A percentile compares a stretch with the other conserved stretches of the same genome.
These are phyloP conservation scores for Galleria mellonella DNA, from an alignment of 1,140 invertebrate species.

Conservation along the genomic window DNA sequence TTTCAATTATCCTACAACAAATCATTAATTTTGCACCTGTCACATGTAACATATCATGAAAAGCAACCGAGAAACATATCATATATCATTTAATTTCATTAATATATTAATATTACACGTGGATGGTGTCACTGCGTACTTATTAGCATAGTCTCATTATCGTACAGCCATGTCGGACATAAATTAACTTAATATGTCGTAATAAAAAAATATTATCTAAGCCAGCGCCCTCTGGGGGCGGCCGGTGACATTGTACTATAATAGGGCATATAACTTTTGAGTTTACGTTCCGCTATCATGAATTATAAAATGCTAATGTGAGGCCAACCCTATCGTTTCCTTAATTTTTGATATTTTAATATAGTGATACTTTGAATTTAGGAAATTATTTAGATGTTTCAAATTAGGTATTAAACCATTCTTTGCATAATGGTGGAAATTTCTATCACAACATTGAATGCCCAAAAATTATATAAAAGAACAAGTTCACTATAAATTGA, in stretches of 20 bases:
- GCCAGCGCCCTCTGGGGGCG: conserved; percentile 14
- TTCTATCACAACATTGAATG: too few species aligned
- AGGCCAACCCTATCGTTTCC: too few species aligned
- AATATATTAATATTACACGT: conserved; percentile 7
- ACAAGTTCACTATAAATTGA: too few species aligned
- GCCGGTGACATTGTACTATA: background rate
- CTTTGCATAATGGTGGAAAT: too few species aligned
- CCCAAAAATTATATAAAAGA: too few species aligned
- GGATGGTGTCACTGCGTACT: conserved; percentile 24
- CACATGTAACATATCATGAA: background rate
- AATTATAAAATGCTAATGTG: background rate
- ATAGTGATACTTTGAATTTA: too few species aligned
- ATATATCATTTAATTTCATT: conserved; percentile 7
- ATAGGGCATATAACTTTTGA: too few species aligned
- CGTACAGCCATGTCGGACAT: conserved; percentile 17
- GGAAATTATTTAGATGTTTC: too few species aligned
- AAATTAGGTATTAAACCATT: too few species aligned
- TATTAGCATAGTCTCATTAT: conserved; percentile 62
- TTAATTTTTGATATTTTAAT: too few species aligned
- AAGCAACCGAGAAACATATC: too few species aligned
- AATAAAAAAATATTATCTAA: conserved; percentile 38
- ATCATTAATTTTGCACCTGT: background rate
- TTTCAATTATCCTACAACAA: too few species aligned
- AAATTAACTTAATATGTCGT: conserved; percentile 52
- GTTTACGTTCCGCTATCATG: background rate